Conservation (phyloP, 1,140 invertebrate species). For the Dreissena rostriformis region DNA sequence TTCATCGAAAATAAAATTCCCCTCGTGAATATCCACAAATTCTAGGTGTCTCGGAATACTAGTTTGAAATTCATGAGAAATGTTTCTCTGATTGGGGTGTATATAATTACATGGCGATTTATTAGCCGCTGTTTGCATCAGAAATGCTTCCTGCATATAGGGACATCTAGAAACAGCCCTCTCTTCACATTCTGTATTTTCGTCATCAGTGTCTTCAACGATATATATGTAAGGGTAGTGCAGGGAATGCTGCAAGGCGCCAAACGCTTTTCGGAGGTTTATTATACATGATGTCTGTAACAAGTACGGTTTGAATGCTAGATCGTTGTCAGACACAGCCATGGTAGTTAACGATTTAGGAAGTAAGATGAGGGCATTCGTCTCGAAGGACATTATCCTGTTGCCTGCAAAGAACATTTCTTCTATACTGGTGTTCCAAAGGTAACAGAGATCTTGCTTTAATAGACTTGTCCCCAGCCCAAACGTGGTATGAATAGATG, state of each 20-base stretch:
- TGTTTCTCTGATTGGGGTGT: background rate
- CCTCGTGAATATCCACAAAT: background rate
- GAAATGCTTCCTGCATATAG: background rate
- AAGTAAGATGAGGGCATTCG: conserved; percentile 34
- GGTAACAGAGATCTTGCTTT: conserved; percentile 17
- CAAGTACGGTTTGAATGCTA: conserved; percentile 31
- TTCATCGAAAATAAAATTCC: background rate
- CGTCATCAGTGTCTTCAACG: background rate
- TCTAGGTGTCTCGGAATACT: background rate
- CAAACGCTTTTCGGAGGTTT: background rate
- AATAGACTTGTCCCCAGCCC: background rate
- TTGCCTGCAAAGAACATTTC: background rate
- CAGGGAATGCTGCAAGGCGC: background rate
- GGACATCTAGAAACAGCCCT: background rate
- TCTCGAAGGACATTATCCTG: background rate
- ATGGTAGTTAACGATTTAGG: conserved; percentile 30
- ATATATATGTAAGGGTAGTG: background rate
- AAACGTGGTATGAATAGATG: background rate
- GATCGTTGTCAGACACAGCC: conserved; percentile 12
- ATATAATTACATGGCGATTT: background rate
- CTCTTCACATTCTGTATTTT: background rate
- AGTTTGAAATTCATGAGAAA: background rate
- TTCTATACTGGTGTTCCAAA: conserved; percentile 39
- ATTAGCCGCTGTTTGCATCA: background rate
- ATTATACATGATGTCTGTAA: background rate